These are phyloP conservation scores for Sisyra nigra DNA, from an alignment of 2,888 invertebrate species.

Conservation along the genomic window DNA sequence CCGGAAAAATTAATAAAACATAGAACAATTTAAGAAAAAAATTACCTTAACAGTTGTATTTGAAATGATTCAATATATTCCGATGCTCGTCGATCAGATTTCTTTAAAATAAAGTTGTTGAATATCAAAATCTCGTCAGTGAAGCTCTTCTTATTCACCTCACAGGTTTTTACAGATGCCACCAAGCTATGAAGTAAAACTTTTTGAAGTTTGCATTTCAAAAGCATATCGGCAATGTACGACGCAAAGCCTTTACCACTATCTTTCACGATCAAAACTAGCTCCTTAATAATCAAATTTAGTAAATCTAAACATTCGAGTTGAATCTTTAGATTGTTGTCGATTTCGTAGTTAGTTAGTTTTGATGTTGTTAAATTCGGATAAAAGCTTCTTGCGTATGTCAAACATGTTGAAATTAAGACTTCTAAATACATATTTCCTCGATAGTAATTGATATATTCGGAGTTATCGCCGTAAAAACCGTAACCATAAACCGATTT, in stretches of 20 bases:
- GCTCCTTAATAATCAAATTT: conserved; percentile 51
- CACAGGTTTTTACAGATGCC: conserved; percentile 52
- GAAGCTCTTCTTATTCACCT: conserved; percentile 36
- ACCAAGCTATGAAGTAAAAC: conserved; percentile 65
- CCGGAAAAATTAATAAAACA: no score
- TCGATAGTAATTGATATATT: conserved; percentile 50
- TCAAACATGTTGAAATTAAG: conserved; percentile 55
- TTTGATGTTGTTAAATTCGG: conserved; percentile 50
- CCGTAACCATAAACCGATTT: conserved; percentile 61
- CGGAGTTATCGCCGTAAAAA: conserved; percentile 43
- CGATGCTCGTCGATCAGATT: conserved; percentile 37
- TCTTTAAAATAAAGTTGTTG: conserved; percentile 45
- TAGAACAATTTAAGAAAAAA: conserved; percentile 3
- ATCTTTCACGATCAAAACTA: conserved; percentile 56
- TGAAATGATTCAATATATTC: conserved; percentile 53
- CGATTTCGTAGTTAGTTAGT: conserved; percentile 48
- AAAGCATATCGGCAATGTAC: conserved; percentile 57
- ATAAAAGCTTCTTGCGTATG: conserved; percentile 67
- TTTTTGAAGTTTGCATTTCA: conserved; percentile 69
- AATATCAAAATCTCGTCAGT: conserved; percentile 60
- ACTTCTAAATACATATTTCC: conserved; percentile 72
- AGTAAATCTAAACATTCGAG: conserved; percentile 59
- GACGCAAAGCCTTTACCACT: conserved; percentile 61
- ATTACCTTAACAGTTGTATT: conserved; percentile 41
- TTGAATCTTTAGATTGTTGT: conserved; percentile 63